phyloP scores from a whole-genome alignment of 2,797 vertebrate genomes.

The Anguilla obscura region DNA sequence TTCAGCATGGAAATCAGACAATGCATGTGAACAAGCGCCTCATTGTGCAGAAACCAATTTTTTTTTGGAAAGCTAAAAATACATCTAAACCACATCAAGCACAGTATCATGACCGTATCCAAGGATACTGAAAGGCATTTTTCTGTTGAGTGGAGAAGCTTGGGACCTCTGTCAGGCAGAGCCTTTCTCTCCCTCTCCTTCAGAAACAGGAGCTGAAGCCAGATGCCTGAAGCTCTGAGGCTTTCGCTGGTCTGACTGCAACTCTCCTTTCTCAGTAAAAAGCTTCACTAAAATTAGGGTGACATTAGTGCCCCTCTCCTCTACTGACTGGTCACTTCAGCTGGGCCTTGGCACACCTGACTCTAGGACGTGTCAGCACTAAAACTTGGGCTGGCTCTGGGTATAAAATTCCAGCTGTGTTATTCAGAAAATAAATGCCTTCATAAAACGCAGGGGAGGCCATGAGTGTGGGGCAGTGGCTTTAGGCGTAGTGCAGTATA shows the following conservation, averaged over 20 bases:
- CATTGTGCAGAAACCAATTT: neutral
- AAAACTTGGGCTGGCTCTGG: slow-evolving; percentile 62
- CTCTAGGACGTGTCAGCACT: slow-evolving; percentile 54
- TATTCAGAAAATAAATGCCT: slow-evolving; percentile 71
- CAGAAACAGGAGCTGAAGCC: neutral
- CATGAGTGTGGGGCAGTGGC: neutral
- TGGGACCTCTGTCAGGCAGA: neutral
- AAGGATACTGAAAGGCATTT: neutral
- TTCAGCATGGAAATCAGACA: neutral
- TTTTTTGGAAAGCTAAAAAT: neutral
- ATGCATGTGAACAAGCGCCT: neutral
- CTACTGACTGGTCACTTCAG: slow-evolving; percentile 67
- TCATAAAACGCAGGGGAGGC: slow-evolving; percentile 68
- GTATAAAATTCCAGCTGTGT: slow-evolving; percentile 62
- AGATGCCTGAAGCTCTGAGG: neutral
- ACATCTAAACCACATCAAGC: neutral
- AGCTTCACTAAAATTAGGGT: slow-evolving; percentile 42
- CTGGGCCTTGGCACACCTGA: slow-evolving; percentile 69
- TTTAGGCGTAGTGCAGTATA: neutral
- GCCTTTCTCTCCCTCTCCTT: neutral
- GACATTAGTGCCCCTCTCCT: slow-evolving; percentile 53
- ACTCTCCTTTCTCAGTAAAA: neutral
- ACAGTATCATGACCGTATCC: neutral
- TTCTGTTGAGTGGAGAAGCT: neutral
- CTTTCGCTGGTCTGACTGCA: neutral